These are phyloP conservation scores for Pherbina coryleti DNA, from an alignment of 2,888 invertebrate species.

Conservation along the genomic window DNA sequence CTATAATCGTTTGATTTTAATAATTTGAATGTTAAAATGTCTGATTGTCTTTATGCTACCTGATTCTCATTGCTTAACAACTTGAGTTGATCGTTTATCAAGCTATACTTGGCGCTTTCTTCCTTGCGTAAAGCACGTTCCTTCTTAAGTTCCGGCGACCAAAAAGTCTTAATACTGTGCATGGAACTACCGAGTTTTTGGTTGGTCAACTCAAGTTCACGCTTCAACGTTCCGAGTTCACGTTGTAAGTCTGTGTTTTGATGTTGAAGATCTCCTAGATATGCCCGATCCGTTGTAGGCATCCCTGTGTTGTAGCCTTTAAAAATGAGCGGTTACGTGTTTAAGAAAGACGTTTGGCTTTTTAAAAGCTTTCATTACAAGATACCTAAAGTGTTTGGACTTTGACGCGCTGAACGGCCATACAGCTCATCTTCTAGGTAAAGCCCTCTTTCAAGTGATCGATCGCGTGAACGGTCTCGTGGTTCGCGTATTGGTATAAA, in stretches of 20 bases:
- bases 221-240: slow-evolving; percentile 90
- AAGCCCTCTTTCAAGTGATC: slow-evolving; percentile 77
- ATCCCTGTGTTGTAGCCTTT: slow-evolving; percentile 65
- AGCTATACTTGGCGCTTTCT: slow-evolving; percentile 96
- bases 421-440: slow-evolving; percentile 81
- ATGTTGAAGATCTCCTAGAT: slow-evolving; percentile 88
- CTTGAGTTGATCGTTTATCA: slow-evolving; percentile 96
- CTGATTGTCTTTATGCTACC: slow-evolving; percentile 72
- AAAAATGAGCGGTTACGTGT: background rate
- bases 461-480: slow-evolving; percentile 77
- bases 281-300: slow-evolving; percentile 74
- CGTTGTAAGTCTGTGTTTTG: slow-evolving; percentile 95
- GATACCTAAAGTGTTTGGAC: slow-evolving; percentile 75
- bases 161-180: slow-evolving; percentile 99
- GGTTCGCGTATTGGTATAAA: slow-evolving; percentile 88
- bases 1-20: slow-evolving; percentile 68
- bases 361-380: background rate
- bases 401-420: slow-evolving; percentile 78
- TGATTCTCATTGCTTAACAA: slow-evolving; percentile 96
- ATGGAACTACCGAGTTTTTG: slow-evolving; percentile 98
- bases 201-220: slow-evolving; percentile 94
- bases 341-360: no score
- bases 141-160: slow-evolving; percentile 99
- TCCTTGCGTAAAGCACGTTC: slow-evolving; percentile 96
- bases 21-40: background rate